A percentile compares a stretch with the other conserved stretches of the same genome.
Conservation (phyloP, 2,888 invertebrate species). For the Microctonus aethiopoides region DNA sequence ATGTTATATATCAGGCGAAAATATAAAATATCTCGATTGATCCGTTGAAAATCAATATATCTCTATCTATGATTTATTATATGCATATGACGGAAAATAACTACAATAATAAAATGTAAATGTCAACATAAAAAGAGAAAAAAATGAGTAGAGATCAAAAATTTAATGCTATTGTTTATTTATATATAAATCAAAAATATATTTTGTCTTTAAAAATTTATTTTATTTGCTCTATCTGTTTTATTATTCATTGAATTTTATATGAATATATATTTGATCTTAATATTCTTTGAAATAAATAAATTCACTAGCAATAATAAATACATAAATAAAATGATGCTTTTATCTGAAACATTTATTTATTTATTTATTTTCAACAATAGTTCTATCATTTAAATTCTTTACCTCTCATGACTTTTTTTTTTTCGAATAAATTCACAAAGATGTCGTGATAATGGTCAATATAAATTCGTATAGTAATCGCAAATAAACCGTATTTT, state of each 20-base stretch:
- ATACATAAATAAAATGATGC: too few relatives aligned
- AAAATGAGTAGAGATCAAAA: too few relatives aligned
- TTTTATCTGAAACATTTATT: too few relatives aligned
- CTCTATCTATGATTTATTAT: neutral
- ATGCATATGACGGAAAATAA: neutral
- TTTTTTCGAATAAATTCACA: conserved; percentile 54
- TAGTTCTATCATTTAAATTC: neutral
- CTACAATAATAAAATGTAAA: neutral
- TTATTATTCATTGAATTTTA: neutral
- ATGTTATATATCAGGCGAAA: conserved; percentile 10
- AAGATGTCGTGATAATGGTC: conserved; percentile 50
- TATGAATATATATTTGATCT: neutral
- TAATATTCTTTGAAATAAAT: neutral
- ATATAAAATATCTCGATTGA: conserved; percentile 7
- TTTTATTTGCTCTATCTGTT: neutral
- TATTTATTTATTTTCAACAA: too few relatives aligned
- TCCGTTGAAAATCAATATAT: neutral
- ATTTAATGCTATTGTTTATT: too few relatives aligned
- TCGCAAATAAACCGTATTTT: conserved; percentile 54
- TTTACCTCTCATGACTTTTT: neutral
- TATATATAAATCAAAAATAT: too few relatives aligned
- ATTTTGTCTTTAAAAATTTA: too few relatives aligned
- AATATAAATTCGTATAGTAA: conserved; percentile 60
- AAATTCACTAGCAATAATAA: neutral
- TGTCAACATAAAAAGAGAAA: neutral